Evolutionary conservation across 2,888 invertebrate genomes (phyloP).

Genomic region (Gisinianus flammeolus): DNA sequence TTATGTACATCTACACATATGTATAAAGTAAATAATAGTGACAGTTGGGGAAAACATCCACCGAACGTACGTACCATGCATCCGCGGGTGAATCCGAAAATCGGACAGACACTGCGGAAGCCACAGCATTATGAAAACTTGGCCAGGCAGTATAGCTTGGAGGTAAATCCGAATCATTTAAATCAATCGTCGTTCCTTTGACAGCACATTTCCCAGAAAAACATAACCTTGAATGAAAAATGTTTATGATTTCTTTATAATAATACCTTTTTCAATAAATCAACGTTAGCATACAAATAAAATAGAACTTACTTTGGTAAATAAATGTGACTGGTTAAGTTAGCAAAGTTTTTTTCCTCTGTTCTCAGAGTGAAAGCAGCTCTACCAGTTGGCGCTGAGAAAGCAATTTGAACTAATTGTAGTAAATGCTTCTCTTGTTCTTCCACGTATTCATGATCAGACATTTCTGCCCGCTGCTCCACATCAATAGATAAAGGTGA

Average conservation of each 20-base stretch:
- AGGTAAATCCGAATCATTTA: constrained; percentile 55
- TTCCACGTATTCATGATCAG: constrained; percentile 58
- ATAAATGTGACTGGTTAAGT: constrained; percentile 54
- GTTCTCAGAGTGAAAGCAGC: constrained; percentile 57
- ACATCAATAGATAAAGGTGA: constrained; percentile 52
- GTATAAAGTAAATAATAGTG: background rate
- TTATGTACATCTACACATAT: background rate
- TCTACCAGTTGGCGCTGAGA: constrained; percentile 57
- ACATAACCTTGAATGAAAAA: constrained; percentile 45
- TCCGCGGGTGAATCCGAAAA: constrained; percentile 55
- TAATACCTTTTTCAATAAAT: no score
- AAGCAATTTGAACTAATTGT: constrained; percentile 55
- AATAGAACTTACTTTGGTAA: constrained; percentile 51
- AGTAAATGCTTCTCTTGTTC: constrained; percentile 57
- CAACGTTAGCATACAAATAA: no score
- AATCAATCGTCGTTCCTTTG: constrained; percentile 55
- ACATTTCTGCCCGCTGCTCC: constrained; percentile 58
- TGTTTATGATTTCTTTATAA: no score
- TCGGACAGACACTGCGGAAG: constrained; percentile 52
- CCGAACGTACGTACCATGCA: constrained; percentile 44
- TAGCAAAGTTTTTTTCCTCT: constrained; percentile 55
- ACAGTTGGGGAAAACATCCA: background rate
- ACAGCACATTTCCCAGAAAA: constrained; percentile 56
- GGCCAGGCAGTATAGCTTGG: constrained; percentile 52
- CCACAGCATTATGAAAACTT: constrained; percentile 56